Evolutionary conservation across 1,140 invertebrate genomes (phyloP), one percentile per base, ranked within the genome.

Genomic region (Drosophila yakuba): DNA sequence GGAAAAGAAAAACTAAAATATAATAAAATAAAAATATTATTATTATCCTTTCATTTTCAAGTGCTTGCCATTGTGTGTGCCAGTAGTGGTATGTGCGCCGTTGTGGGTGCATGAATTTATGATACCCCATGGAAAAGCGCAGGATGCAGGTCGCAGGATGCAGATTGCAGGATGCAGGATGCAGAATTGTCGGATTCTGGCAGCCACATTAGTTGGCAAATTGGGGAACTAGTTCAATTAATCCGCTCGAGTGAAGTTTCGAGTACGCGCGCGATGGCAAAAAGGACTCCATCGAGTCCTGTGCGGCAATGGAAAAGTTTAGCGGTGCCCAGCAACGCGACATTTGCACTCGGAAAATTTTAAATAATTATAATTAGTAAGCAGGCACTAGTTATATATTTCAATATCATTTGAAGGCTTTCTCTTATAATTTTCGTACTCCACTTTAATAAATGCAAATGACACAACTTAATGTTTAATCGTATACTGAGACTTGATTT

Each of bases 31-130:
- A 62, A 79, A 60, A 77, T 84, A 68, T 79, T 78, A 67, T 79
- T 71, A 83, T 84, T 76, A 80, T 60, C 62, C 77, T 64, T 84
- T 76, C 63, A 66, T 75, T 86, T 85, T 74, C 62, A 69, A 84
- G 81, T 59, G 63, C 74, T 74, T 69, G 69, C 60, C 78, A 85
- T 78, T 81, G 74, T 43, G 59, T 38, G 52, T 17, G 17, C 17
- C 17, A 17, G 23, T 15, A 61, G 36, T 66, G 36, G 36, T 5
- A 17, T 12, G 63, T 28, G 45, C 25, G 23, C 8, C n/a, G 23
- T 36, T 39, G 39, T 17, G 66, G 35, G 35, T 35, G 61, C 50
- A 25, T 20, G 71, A 43, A 36, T 71, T 71, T 71, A 71, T 69
- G 67, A 66, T 73, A 38, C 74, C 57, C 50, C 38, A 20, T n/a